Evolutionary conservation across 2,113 vertebrate species (phyloP).

Genomic region (Lagopus leucura): DNA sequence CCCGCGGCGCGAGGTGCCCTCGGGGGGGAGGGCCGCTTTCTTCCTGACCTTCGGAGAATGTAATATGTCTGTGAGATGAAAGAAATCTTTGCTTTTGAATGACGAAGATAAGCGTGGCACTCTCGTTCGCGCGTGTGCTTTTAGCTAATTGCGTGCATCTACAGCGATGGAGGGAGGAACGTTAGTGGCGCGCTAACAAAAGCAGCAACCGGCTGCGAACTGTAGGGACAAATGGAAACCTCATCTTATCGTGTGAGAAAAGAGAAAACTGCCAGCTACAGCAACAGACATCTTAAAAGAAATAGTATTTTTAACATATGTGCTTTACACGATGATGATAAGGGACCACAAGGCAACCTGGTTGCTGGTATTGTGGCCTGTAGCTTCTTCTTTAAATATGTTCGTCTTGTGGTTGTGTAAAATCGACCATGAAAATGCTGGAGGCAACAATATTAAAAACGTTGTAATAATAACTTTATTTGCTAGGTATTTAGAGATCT

Average conservation of each 20-base stretch:
- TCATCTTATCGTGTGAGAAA: background rate
- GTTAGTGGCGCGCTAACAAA: background rate
- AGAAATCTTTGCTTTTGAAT: background rate
- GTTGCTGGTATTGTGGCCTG: fast-evolving
- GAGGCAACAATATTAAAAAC: background rate
- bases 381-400: background rate
- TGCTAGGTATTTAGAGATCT: background rate
- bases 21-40: too few relatives aligned
- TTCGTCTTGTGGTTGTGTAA: background rate
- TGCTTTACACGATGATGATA: background rate
- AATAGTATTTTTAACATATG: fast-evolving
- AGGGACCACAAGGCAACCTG: background rate
- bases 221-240: background rate
- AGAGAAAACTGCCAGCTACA: background rate
- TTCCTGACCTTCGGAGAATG: too few relatives aligned
- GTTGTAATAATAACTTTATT: background rate
- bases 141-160: background rate
- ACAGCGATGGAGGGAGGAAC: background rate
- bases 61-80: too few relatives aligned
- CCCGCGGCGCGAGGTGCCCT: too few relatives aligned
- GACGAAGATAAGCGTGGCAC: background rate
- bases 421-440: background rate
- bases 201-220: background rate
- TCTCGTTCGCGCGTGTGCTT: fast-evolving
- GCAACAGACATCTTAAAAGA: background rate